Conservation (phyloP, 2,888 invertebrate species). For the Pasiphila rectangulata region DNA sequence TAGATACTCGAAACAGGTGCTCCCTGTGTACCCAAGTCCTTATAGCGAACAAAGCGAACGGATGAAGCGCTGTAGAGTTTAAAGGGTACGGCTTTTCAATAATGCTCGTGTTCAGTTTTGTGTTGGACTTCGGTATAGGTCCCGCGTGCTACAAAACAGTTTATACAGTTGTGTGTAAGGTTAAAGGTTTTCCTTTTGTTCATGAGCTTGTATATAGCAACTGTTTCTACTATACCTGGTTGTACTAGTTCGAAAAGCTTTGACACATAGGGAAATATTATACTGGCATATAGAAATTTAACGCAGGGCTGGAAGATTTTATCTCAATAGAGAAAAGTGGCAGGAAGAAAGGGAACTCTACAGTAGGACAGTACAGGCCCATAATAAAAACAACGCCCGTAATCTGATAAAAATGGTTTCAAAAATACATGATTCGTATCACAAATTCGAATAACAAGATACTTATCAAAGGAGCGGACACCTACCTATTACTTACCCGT, state of each 20-base stretch:
- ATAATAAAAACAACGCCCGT: too few relatives aligned
- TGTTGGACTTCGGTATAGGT: conserved; percentile 27
- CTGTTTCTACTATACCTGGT: too few relatives aligned
- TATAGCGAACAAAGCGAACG: conserved; percentile 60
- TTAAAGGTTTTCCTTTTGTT: conserved; percentile 1
- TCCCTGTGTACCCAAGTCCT: conserved; percentile 63
- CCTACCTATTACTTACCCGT: conserved; percentile 7
- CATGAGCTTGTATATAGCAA: neutral
- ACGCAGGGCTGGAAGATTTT: too few relatives aligned
- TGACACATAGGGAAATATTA: too few relatives aligned
- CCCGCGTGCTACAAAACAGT: conserved; percentile 13
- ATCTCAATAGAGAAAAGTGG: too few relatives aligned
- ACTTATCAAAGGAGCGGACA: conserved; percentile 3
- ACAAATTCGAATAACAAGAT: too few relatives aligned
- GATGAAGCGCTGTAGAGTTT: conserved; percentile 56
- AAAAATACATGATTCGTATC: too few relatives aligned
- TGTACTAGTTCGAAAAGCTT: neutral
- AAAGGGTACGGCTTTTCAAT: conserved; percentile 36
- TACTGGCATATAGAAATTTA: too few relatives aligned
- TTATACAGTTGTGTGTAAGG: conserved; percentile 1
- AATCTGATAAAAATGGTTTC: too few relatives aligned
- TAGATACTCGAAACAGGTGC: conserved; percentile 67
- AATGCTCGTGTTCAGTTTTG: conserved; percentile 31
- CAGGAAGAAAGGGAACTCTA: too few relatives aligned
- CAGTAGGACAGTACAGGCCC: too few relatives aligned